These are phyloP conservation scores for Bos taurus DNA, from an alignment of 2,113 vertebrate genomes.

Conservation along the genomic window DNA sequence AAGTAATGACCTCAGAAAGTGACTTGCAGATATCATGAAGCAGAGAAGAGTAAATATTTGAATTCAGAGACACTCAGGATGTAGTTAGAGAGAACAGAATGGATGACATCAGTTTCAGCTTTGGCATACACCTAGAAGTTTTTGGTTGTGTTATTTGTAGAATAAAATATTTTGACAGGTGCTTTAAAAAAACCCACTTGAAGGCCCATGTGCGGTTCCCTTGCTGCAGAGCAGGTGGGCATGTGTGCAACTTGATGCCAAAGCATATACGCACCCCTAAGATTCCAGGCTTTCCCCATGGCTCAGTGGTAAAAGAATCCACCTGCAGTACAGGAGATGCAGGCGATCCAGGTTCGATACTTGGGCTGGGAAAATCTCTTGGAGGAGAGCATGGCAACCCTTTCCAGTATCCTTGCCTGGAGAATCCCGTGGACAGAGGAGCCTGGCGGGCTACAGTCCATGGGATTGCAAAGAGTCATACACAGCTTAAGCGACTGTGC, in stretches of 20 bases:
- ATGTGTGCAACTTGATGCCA: background rate
- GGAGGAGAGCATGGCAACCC: background rate
- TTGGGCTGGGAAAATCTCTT: background rate
- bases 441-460: background rate
- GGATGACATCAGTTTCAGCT: background rate
- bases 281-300: background rate
- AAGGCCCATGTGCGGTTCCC: background rate
- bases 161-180: conserved; percentile 10
- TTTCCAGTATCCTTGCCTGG: background rate
- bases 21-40: background rate
- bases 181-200: background rate
- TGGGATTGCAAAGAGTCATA: background rate
- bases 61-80: background rate
- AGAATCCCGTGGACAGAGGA: background rate
- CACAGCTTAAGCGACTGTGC: background rate
- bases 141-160: conserved; percentile 2
- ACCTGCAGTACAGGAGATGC: background rate
- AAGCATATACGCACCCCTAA: background rate
- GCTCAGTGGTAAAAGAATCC: background rate
- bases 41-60: background rate
- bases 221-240: background rate
- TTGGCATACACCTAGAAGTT: background rate
- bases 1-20: background rate
- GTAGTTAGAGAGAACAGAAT: background rate
- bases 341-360: background rate